These are phyloP conservation scores for Sarcophaga peregrina DNA, from an alignment of 1,140 invertebrate species.

Conservation along the genomic window DNA sequence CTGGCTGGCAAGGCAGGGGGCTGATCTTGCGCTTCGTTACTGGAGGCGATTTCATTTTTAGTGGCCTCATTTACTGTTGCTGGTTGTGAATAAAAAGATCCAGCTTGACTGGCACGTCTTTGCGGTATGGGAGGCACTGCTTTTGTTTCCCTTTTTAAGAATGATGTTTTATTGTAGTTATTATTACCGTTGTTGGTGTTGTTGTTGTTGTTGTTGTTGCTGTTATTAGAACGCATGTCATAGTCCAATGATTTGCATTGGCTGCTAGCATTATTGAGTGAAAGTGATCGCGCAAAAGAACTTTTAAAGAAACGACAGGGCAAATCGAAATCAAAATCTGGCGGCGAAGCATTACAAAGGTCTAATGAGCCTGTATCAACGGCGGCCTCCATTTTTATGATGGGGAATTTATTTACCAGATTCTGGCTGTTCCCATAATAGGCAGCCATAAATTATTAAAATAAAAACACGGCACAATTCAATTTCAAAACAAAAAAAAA, in stretches of 20 bases:
- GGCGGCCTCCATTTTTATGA: conserved; percentile 12
- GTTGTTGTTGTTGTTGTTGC: conserved; percentile 46
- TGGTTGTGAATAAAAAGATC: conserved; percentile 12
- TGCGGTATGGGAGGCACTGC: conserved; percentile 45
- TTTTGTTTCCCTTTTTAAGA: conserved; percentile 46
- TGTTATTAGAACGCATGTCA: conserved; percentile 42
- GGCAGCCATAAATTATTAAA: background rate
- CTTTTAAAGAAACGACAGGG: conserved; percentile 65
- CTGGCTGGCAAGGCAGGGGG: conserved; percentile 54
- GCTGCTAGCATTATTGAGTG: conserved; percentile 48
- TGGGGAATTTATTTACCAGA: background rate
- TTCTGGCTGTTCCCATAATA: background rate
- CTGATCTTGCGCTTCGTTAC: background rate
- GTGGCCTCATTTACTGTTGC: conserved; percentile 45
- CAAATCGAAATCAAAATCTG: conserved; percentile 65
- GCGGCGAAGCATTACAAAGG: conserved; percentile 43
- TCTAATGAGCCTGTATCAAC: background rate
- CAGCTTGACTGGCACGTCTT: conserved; percentile 27
- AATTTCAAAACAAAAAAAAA: background rate
- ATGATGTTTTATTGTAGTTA: conserved; percentile 52
- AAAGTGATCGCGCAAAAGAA: conserved; percentile 65
- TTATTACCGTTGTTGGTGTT: conserved; percentile 44
- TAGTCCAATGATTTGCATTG: conserved; percentile 48
- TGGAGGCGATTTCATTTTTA: background rate
- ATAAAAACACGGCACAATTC: background rate